These are phyloP conservation scores for Periparus ater DNA, from an alignment of 2,797 vertebrate genomes.

Conservation along the genomic window DNA sequence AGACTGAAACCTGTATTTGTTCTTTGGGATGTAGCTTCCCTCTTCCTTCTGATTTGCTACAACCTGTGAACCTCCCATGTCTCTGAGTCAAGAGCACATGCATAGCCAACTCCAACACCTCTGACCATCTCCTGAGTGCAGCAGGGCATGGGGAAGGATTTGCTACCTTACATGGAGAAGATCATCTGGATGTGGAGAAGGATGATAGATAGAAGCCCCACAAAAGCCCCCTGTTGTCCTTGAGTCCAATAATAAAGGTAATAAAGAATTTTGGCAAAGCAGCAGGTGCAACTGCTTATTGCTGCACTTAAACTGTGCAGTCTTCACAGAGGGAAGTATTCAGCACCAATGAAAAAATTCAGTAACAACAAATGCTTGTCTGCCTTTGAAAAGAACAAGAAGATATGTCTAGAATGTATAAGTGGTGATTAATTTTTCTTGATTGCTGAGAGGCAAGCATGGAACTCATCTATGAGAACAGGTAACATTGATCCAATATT, in stretches of 20 bases:
- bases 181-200: not conserved
- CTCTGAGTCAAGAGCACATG: not conserved
- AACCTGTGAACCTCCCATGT: not conserved
- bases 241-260: not conserved
- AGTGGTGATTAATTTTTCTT: not conserved
- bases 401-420: not conserved
- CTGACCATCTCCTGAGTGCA: not conserved
- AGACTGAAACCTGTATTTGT: not conserved
- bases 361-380: not conserved
- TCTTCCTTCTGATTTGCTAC: not conserved
- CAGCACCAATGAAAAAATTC: not conserved
- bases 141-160: not conserved
- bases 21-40: not conserved
- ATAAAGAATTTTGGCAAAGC: not conserved
- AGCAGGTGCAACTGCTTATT: not conserved
- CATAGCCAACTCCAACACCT: not conserved
- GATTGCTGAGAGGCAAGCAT: not conserved
- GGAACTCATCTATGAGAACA: not conserved
- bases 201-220: not conserved
- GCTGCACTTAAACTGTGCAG: not conserved
- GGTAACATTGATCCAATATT: not conserved
- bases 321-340: not conserved
- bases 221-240: not conserved
- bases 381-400: not conserved
- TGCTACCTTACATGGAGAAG: fast-evolving